These are phyloP conservation scores for Cyphomyrmex costatus DNA, from an alignment of 1,140 invertebrate genomes.

Conservation along the genomic window DNA sequence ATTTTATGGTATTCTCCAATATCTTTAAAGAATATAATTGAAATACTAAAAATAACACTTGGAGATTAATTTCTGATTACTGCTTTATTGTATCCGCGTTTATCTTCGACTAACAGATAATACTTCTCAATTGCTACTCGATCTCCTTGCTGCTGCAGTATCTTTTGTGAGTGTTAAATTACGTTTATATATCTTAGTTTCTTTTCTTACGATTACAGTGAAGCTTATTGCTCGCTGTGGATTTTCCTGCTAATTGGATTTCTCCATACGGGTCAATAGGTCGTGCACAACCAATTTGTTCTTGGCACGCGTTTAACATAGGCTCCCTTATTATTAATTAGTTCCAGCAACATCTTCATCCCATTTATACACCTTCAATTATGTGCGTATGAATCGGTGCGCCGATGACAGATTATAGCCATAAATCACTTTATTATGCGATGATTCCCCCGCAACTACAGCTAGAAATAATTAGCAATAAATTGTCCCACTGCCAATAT, in stretches of 20 bases:
- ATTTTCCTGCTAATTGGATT: conserved; percentile 72
- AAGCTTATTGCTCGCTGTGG: background rate
- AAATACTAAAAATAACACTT: background rate
- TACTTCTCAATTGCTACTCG: conserved; percentile 25
- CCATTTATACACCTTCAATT: conserved; percentile 59
- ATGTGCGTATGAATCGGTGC: conserved; percentile 43
- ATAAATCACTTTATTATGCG: conserved; percentile 65
- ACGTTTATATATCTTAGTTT: conserved; percentile 36
- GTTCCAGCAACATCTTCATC: conserved; percentile 69
- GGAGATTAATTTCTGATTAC: conserved; percentile 6
- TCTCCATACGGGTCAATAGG: conserved; percentile 51
- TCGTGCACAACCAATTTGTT: conserved; percentile 65
- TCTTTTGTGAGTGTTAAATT: conserved; percentile 20
- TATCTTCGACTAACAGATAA: conserved; percentile 16
- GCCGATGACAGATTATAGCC: conserved; percentile 60
- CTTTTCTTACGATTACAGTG: conserved; percentile 26
- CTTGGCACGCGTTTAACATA: conserved; percentile 26
- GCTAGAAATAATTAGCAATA: conserved; percentile 66
- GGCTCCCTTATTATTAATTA: conserved; percentile 72
- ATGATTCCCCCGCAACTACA: background rate
- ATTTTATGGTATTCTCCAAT: background rate
- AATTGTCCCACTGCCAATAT: conserved; percentile 61
- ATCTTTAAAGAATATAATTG: background rate
- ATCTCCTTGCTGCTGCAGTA: background rate
- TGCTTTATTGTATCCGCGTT: conserved; percentile 15